These are phyloP conservation scores for Strigamia maritima DNA, from an alignment of 2,888 invertebrate genomes.

Conservation along the genomic window DNA sequence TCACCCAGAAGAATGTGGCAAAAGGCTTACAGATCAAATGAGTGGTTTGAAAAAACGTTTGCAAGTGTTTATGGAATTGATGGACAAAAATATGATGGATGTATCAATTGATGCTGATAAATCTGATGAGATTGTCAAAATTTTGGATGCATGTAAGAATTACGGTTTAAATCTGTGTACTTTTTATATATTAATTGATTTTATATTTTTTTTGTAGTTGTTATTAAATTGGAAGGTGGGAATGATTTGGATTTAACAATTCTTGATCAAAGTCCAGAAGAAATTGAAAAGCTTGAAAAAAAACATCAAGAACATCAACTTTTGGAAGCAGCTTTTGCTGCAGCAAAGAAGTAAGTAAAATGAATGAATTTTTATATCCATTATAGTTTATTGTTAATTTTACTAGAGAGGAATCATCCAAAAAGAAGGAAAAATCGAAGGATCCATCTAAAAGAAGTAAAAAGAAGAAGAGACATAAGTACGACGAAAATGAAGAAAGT, in stretches of 20 bases:
- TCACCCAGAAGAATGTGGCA: constrained; percentile 93
- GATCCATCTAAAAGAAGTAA: constrained; percentile 46
- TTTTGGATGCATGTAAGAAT: constrained; percentile 72
- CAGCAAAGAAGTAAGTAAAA: constrained; percentile 40
- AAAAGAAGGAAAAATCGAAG: constrained; percentile 22
- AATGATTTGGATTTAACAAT: constrained; percentile 73
- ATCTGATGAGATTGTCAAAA: constrained; percentile 68
- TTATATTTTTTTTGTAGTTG: constrained; percentile 59
- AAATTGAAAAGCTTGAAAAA: constrained; percentile 54
- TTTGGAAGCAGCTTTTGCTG: background rate
- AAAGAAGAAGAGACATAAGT: constrained; percentile 46
- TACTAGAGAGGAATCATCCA: constrained; percentile 16
- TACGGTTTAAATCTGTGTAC: background rate
- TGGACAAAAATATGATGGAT: constrained; percentile 70
- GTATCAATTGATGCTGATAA: constrained; percentile 83
- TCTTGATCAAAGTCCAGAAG: constrained; percentile 62
- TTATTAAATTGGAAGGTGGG: constrained; percentile 89
- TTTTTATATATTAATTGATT: background rate
- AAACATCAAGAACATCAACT: background rate
- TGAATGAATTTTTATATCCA: background rate
- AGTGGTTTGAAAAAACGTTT: constrained; percentile 79
- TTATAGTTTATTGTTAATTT: background rate
- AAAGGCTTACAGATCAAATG: constrained; percentile 81
- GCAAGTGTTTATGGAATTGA: constrained; percentile 80
- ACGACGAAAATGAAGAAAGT: constrained; percentile 49